Evolutionary conservation across 1,140 invertebrate genomes (phyloP).

Genomic region (Laupala kohalensis): DNA sequence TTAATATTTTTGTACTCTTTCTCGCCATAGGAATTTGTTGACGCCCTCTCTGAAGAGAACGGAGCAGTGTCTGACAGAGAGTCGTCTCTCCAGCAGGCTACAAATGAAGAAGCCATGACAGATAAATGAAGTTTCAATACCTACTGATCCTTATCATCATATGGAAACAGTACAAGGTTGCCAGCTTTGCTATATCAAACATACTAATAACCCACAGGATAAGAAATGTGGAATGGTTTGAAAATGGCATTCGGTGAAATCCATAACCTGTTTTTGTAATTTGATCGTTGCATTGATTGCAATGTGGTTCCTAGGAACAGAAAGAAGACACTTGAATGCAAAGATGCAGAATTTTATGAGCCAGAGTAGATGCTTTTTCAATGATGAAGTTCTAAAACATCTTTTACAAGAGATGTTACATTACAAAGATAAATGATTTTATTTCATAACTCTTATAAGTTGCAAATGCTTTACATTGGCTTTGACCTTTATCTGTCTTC

Average conservation of each 20-base stretch:
- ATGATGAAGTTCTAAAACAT: neutral
- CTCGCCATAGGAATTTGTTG: constrained; percentile 12
- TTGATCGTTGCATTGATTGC: neutral
- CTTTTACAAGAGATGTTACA: neutral
- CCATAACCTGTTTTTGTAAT: neutral
- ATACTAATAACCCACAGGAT: neutral
- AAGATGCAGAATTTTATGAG: neutral
- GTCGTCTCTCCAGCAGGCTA: neutral
- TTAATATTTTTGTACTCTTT: neutral
- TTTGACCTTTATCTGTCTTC: neutral
- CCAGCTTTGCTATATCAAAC: neutral
- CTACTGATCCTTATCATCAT: neutral
- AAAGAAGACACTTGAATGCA: neutral
- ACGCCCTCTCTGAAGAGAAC: constrained; percentile 7
- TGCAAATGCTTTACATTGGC: neutral
- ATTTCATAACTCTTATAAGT: neutral
- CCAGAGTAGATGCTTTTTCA: neutral
- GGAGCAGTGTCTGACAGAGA: neutral
- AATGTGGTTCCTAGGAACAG: neutral
- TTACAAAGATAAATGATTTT: neutral
- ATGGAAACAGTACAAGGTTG: neutral
- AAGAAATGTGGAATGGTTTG: neutral
- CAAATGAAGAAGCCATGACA: neutral
- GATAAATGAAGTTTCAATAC: neutral
- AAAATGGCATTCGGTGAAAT: neutral